phyloP scores from a whole-genome alignment of 2,797 vertebrate genomes.

The Chlorospingus semifuscus region DNA sequence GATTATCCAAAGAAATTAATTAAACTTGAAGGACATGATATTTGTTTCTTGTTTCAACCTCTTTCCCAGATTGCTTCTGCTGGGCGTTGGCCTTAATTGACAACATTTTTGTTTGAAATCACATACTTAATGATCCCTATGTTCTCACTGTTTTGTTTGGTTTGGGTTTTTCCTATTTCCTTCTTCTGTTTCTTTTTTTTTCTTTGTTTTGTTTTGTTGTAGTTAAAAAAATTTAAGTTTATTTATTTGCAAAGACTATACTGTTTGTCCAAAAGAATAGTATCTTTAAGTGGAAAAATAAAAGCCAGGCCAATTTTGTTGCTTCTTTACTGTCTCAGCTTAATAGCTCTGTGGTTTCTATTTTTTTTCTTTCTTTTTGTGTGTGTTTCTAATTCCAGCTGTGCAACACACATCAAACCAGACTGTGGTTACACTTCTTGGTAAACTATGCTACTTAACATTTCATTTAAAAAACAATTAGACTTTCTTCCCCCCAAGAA shows the following conservation, averaged over 20 bases:
- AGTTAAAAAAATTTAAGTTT: conserved; percentile 60
- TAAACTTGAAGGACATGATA: conserved; percentile 58
- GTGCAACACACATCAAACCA: conserved; percentile 64
- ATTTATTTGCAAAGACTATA: conserved; percentile 66
- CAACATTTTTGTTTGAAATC: conserved; percentile 68
- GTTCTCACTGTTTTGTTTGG: conserved; percentile 54
- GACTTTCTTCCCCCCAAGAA: conserved; percentile 46
- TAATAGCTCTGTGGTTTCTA: conserved; percentile 60
- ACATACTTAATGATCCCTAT: conserved; percentile 51
- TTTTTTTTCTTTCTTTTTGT: conserved; percentile 1
- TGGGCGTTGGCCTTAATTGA: conserved; percentile 70
- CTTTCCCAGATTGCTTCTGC: conserved; percentile 63
- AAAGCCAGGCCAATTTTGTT: conserved; percentile 47
- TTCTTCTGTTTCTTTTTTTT: conserved; percentile 23
- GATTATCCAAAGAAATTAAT: conserved; percentile 54
- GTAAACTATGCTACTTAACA: conserved; percentile 60
- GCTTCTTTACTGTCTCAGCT: conserved; percentile 61
- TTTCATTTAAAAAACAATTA: conserved; percentile 68
- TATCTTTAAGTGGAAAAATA: conserved; percentile 65
- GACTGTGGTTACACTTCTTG: conserved; percentile 56
- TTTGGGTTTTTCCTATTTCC: conserved; percentile 54
- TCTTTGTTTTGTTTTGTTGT: conserved; percentile 39
- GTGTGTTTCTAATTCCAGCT: conserved; percentile 67
- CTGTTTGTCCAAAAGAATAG: conserved; percentile 66
- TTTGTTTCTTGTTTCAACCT: conserved; percentile 62